Conservation (phyloP, 35 echinoderm and acorn worm genomes). For the Lytechinus pictus region DNA sequence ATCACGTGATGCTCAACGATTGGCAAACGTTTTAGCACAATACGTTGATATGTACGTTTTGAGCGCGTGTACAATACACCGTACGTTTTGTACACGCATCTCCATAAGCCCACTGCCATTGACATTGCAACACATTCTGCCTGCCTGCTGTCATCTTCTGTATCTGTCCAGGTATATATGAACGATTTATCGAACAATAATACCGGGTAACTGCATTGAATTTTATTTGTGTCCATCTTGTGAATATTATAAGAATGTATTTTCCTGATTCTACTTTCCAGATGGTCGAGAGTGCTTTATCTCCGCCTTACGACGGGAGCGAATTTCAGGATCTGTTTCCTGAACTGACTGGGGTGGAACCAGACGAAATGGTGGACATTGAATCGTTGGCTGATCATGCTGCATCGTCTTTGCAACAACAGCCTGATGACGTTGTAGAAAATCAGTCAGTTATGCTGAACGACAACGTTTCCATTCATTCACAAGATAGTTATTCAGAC, state of each 20-base stretch:
- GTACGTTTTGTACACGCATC: too few species aligned
- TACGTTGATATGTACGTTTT: neutral
- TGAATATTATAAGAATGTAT: conserved; percentile 45
- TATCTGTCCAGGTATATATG: neutral
- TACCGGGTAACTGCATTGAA: neutral
- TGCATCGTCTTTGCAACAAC: neutral
- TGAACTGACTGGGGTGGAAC: conserved; percentile 50
- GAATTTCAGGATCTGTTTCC: conserved; percentile 58
- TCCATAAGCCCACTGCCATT: too few species aligned
- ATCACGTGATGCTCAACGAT: neutral
- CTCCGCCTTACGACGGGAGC: conserved; percentile 51
- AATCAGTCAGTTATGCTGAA: conserved; percentile 1
- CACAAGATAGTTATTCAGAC: neutral
- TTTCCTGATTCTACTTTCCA: conserved; percentile 51
- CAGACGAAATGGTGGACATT: conserved; percentile 45
- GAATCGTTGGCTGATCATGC: conserved; percentile 34
- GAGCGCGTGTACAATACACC: neutral
- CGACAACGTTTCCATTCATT: neutral
- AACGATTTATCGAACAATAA: neutral
- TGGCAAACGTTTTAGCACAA: neutral
- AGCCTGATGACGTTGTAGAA: neutral
- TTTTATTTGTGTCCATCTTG: neutral
- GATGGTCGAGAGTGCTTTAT: conserved; percentile 40
- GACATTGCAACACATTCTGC: too few species aligned
- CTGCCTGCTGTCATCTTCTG: too few species aligned